Evolutionary conservation across 2,113 vertebrate genomes (phyloP).

Genomic region (Psilopsiagon aymara): DNA sequence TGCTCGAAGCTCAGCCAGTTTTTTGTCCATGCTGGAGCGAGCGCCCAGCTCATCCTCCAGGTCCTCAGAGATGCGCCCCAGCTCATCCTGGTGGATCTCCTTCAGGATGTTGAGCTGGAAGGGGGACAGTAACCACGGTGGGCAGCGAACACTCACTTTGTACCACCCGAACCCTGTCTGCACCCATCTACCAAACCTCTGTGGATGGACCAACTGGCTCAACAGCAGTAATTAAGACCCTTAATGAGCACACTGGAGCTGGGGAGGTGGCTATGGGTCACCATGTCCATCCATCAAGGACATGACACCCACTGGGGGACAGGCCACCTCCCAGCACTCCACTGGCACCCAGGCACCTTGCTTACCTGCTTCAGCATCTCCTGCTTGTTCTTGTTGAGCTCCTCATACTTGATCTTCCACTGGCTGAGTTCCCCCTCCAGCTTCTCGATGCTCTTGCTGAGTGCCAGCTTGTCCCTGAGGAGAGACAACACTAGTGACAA

Average conservation of each 20-base stretch:
- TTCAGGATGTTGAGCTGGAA: conserved; percentile 91
- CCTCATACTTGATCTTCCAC: conserved; percentile 96
- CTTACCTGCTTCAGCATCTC: conserved; percentile 94
- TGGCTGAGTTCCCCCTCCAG: conserved; percentile 92
- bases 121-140: not conserved
- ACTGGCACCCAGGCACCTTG: not conserved
- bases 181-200: not conserved
- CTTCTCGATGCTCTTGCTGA: conserved; percentile 93
- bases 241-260: not conserved
- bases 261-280: not conserved
- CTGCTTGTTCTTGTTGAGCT: conserved; percentile 94
- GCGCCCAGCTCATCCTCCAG: conserved; percentile 95
- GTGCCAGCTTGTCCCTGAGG: conserved; percentile 88
- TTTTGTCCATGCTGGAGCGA: conserved; percentile 96
- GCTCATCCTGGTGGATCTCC: conserved; percentile 94
- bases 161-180: accelerated
- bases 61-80: conserved; percentile 96
- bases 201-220: accelerated
- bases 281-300: not conserved
- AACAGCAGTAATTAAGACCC: not conserved
- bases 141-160: not conserved
- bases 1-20: conserved; percentile 90
- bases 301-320: accelerated
- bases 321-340: not conserved
- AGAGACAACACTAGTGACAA: not conserved